These are phyloP conservation scores for Quiscalus mexicanus DNA, from an alignment of 2,113 vertebrate genomes.

Conservation along the genomic window DNA sequence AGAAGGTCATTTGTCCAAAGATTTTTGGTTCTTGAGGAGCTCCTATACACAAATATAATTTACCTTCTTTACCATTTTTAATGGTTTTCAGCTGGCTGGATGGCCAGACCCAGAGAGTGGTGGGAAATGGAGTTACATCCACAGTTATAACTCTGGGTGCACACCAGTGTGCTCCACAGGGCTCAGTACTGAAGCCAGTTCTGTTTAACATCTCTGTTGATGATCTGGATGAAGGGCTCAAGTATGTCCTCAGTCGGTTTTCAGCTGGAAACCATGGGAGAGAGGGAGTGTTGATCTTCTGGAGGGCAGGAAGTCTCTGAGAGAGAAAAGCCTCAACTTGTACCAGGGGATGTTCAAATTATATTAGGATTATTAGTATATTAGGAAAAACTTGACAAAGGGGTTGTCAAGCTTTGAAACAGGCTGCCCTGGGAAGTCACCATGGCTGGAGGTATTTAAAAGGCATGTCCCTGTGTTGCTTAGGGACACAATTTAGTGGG, in stretches of 20 bases:
- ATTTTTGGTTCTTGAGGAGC: neutral
- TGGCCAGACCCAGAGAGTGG: fast-evolving
- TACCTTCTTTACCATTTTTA: neutral
- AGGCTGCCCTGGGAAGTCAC: neutral
- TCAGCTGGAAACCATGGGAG: neutral
- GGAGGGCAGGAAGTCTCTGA: neutral
- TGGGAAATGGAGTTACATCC: neutral
- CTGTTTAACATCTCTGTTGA: neutral
- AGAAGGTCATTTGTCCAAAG: neutral
- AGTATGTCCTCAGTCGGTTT: neutral
- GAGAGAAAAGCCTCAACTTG: neutral
- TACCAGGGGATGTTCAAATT: neutral
- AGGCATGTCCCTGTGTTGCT: neutral
- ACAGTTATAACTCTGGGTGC: neutral
- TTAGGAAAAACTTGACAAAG: neutral
- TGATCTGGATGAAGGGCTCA: neutral
- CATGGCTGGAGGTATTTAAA: neutral
- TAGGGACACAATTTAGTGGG: neutral
- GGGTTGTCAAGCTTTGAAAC: neutral
- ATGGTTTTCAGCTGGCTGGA: neutral
- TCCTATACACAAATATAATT: neutral
- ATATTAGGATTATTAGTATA: no score
- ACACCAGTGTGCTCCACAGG: neutral
- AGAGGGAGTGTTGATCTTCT: neutral
- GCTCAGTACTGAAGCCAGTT: neutral